Evolutionary conservation across 2,797 vertebrate genomes (phyloP).

Genomic region (Molossus alvarezi): DNA sequence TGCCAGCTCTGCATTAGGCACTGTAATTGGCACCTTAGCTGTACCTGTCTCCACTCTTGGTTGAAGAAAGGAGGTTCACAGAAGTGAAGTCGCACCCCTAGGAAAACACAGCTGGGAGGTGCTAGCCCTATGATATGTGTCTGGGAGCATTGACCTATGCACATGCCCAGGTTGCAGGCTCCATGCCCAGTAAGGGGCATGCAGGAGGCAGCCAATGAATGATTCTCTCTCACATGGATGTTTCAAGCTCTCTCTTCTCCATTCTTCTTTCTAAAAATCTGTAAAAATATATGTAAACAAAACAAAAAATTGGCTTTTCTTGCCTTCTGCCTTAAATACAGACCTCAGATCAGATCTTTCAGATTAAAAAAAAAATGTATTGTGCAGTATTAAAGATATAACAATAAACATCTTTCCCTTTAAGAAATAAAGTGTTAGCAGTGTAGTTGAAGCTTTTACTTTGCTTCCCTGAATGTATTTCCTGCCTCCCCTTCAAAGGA

Average conservation of each 20-base stretch:
- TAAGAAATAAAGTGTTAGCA: not conserved
- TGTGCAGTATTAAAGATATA: not conserved
- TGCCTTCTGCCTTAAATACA: not conserved
- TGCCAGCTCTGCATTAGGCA: not conserved
- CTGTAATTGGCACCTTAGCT: not conserved
- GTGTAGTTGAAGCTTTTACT: not conserved
- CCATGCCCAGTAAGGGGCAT: too few relatives aligned
- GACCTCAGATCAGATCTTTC: not conserved
- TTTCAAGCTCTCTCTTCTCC: too few relatives aligned
- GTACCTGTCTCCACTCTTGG: not conserved
- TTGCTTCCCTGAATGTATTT: not conserved
- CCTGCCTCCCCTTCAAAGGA: not conserved
- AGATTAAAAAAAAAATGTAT: not conserved
- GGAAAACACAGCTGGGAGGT: not conserved
- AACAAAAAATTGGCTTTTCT: not conserved
- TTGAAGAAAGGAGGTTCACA: not conserved
- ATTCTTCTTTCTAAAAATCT: too few relatives aligned
- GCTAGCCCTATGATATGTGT: not conserved
- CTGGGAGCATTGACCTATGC: too few relatives aligned
- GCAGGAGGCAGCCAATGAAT: too few relatives aligned
- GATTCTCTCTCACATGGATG: too few relatives aligned
- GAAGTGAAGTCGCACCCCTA: not conserved
- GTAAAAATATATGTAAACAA: too few relatives aligned
- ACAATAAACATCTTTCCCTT: not conserved
- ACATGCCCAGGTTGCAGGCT: too few relatives aligned